Conservation (phyloP, 2,113 vertebrate species). For the Istiophorus platypterus region DNA sequence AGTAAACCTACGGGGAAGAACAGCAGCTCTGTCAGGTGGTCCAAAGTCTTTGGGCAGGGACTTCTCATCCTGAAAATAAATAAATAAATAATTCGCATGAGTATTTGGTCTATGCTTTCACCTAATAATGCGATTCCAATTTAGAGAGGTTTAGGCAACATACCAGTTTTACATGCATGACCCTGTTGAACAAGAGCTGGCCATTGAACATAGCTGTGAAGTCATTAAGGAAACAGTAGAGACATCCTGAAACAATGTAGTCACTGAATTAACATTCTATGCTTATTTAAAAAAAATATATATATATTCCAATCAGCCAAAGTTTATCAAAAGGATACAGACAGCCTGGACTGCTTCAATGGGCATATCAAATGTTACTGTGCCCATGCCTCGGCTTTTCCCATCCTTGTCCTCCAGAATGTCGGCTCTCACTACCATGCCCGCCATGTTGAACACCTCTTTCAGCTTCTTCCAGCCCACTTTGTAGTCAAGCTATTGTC, state of each 20-base stretch:
- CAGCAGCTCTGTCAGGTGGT: constrained; percentile 90
- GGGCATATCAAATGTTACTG: constrained; percentile 95
- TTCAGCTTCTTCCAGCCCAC: constrained; percentile 99
- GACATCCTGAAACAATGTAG: neutral
- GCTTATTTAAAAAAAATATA: too few relatives aligned
- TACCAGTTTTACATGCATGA: constrained; percentile 99
- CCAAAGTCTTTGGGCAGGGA: constrained; percentile 96
- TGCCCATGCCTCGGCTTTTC: constrained; percentile 96
- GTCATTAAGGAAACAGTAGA: constrained; percentile 81
- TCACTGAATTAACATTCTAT: neutral
- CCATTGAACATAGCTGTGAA: constrained; percentile 96
- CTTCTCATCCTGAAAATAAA: constrained; percentile 89
- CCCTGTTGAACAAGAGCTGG: constrained; percentile 95
- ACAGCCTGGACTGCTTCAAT: constrained; percentile 98
- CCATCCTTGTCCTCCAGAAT: constrained; percentile 98
- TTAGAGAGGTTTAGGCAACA: constrained; percentile 57
- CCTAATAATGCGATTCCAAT: neutral
- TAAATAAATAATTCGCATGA: neutral
- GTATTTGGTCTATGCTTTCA: neutral
- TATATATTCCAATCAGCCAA: neutral
- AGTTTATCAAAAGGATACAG: constrained; percentile 90
- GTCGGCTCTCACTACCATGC: constrained; percentile 92
- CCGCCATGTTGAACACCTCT: constrained; percentile 97
- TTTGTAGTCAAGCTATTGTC: constrained; percentile 94
- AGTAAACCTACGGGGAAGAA: constrained; percentile 92